phyloP scores from a whole-genome alignment of 1,140 invertebrate genomes.

The Bombus pyrosoma region DNA sequence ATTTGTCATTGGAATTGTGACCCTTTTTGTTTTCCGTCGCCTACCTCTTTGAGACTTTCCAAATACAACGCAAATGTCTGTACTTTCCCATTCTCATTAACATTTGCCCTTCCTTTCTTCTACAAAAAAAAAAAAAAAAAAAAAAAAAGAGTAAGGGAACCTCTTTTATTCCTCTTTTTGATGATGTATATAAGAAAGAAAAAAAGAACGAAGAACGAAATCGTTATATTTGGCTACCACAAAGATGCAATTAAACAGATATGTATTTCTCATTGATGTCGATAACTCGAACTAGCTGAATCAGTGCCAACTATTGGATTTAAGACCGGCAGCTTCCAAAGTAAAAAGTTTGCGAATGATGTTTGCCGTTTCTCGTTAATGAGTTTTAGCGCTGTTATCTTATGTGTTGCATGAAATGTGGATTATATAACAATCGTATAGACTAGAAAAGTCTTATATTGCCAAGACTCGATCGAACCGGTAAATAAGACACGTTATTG shows the following conservation, averaged over 20 bases:
- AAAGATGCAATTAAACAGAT: constrained; percentile 26
- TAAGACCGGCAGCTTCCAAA: not conserved
- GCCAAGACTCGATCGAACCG: not conserved
- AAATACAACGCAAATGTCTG: constrained; percentile 13
- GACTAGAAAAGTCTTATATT: not conserved
- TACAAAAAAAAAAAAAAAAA: not conserved
- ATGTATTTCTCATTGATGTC: constrained; percentile 36
- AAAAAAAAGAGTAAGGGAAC: not conserved
- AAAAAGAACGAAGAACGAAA: not conserved
- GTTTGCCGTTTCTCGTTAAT: not conserved
- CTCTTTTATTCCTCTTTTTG: not conserved
- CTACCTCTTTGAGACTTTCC: constrained; percentile 5
- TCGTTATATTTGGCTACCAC: not conserved
- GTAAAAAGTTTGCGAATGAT: constrained; percentile 28
- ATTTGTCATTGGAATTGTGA: constrained; percentile 5
- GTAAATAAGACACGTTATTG: constrained; percentile 10
- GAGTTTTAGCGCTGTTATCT: not conserved
- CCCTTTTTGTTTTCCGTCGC: not conserved
- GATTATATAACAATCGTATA: constrained; percentile 15
- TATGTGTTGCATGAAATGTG: not conserved
- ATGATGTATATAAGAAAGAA: not conserved
- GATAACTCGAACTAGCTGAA: constrained; percentile 44
- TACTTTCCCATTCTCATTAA: constrained; percentile 13
- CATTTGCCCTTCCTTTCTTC: not conserved
- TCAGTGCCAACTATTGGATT: constrained; percentile 55